Conservation (phyloP, 2,888 invertebrate species). For the Drosophila prostipennis region DNA sequence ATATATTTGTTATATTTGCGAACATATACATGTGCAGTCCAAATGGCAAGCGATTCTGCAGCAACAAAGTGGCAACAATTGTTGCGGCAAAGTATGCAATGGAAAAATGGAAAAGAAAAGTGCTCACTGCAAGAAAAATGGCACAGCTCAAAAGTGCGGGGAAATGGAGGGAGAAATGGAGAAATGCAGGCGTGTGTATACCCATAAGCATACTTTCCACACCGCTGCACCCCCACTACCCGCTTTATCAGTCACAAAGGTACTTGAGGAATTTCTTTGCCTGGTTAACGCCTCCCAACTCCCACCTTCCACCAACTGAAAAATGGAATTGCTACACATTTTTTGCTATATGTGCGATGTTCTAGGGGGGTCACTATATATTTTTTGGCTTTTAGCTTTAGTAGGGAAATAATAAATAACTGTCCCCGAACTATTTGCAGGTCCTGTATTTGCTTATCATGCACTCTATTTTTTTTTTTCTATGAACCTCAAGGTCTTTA, state of each 20-base stretch:
- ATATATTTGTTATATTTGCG: constrained; percentile 11
- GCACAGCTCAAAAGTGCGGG: constrained; percentile 25
- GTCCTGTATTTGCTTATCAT: constrained; percentile 7
- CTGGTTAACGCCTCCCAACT: constrained; percentile 43
- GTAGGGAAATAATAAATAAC: constrained; percentile 23
- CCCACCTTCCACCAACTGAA: constrained; percentile 22
- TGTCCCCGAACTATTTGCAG: constrained; percentile 30
- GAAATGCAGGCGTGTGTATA: neutral
- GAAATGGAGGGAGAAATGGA: constrained; percentile 1
- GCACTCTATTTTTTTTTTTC: neutral
- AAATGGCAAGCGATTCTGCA: constrained; percentile 58
- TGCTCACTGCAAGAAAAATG: constrained; percentile 45
- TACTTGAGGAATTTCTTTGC: constrained; percentile 63
- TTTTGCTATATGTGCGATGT: neutral
- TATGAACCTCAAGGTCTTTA: neutral
- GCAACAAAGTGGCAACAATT: constrained; percentile 43
- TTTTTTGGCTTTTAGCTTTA: constrained; percentile 16
- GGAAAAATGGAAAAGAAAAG: constrained; percentile 29
- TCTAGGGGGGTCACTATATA: constrained; percentile 6
- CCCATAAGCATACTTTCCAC: constrained; percentile 25
- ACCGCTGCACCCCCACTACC: constrained; percentile 8
- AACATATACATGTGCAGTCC: constrained; percentile 12
- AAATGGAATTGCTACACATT: constrained; percentile 50
- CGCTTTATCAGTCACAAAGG: constrained; percentile 55
- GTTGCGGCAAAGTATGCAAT: constrained; percentile 62